These are phyloP conservation scores for Diaprepes abbreviatus DNA, from an alignment of 2,888 invertebrate genomes.

Conservation along the genomic window DNA sequence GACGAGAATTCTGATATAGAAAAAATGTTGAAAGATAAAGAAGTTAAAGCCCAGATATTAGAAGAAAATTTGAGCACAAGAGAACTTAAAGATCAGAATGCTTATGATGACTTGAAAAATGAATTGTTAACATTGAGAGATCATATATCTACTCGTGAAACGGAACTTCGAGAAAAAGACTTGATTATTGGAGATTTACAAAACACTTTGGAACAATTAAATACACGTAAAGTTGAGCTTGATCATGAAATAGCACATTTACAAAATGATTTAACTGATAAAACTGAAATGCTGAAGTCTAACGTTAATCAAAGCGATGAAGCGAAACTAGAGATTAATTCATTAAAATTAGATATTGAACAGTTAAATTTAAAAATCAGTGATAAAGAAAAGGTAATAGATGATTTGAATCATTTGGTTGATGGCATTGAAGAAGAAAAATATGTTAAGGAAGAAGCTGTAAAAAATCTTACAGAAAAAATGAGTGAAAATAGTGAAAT, in stretches of 20 bases:
- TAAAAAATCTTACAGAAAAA: constrained; percentile 36
- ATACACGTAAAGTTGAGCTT: constrained; percentile 52
- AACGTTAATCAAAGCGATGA: constrained; percentile 4
- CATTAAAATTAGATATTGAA: constrained; percentile 30
- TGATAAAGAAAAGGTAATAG: constrained; percentile 45
- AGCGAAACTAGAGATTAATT: background rate
- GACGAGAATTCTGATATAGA: constrained; percentile 31
- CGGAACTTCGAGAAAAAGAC: constrained; percentile 52
- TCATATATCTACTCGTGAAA: constrained; percentile 4
- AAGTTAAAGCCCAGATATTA: constrained; percentile 15
- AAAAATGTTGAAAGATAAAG: constrained; percentile 24
- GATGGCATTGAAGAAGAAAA: constrained; percentile 41
- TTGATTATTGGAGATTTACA: constrained; percentile 50
- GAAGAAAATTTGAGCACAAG: background rate
- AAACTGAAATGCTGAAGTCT: constrained; percentile 7
- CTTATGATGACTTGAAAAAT: constrained; percentile 24
- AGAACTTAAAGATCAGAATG: background rate
- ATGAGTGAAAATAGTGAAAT: constrained; percentile 47
- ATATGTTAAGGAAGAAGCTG: constrained; percentile 47
- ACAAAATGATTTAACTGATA: constrained; percentile 12
- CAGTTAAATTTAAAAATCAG: constrained; percentile 31
- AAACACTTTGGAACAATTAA: constrained; percentile 52
- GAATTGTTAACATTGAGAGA: constrained; percentile 10
- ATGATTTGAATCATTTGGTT: constrained; percentile 45
- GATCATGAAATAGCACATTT: constrained; percentile 24